These are phyloP conservation scores for Sebastes oblongus DNA, from an alignment of 2,797 vertebrate species.

Conservation along the genomic window DNA sequence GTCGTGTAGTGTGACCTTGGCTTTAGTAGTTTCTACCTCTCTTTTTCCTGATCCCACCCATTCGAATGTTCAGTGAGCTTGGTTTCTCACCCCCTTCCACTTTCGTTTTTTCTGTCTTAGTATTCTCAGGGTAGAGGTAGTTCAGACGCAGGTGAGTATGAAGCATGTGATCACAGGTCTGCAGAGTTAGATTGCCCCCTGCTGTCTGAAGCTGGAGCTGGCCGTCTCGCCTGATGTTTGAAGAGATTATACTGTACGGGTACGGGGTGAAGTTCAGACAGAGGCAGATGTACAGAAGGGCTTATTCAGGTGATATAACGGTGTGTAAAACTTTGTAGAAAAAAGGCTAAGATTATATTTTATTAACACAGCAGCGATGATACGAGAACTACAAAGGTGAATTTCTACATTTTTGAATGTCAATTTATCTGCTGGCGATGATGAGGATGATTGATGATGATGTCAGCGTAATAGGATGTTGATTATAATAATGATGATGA, in stretches of 20 bases:
- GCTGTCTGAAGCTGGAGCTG: constrained; percentile 51
- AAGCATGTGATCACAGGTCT: constrained; percentile 49
- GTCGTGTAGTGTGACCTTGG: constrained; percentile 62
- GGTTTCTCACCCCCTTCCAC: constrained; percentile 40
- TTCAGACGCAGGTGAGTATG: constrained; percentile 65
- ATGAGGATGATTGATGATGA: constrained; percentile 26
- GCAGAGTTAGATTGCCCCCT: constrained; percentile 66
- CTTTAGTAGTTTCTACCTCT: constrained; percentile 72
- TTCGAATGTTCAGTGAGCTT: constrained; percentile 31
- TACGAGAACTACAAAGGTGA: constrained; percentile 39
- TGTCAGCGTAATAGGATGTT: constrained; percentile 8
- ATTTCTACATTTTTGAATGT: constrained; percentile 73
- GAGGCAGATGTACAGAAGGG: constrained; percentile 63
- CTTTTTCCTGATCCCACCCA: constrained; percentile 28
- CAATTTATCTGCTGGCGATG: constrained; percentile 40
- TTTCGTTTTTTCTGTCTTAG: constrained; percentile 59
- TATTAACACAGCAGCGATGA: constrained; percentile 64
- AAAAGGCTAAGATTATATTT: constrained; percentile 73
- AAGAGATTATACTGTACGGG: constrained; percentile 12
- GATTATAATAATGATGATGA: constrained; percentile 24
- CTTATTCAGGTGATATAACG: constrained; percentile 60
- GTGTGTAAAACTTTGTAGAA: constrained; percentile 67
- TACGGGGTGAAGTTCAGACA: constrained; percentile 2
- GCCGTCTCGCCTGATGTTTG: constrained; percentile 12
- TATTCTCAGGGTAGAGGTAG: constrained; percentile 80